Base-by-base conservation (phyloP, 2,113 vertebrate species). In the Gyps fulvus region DNA sequence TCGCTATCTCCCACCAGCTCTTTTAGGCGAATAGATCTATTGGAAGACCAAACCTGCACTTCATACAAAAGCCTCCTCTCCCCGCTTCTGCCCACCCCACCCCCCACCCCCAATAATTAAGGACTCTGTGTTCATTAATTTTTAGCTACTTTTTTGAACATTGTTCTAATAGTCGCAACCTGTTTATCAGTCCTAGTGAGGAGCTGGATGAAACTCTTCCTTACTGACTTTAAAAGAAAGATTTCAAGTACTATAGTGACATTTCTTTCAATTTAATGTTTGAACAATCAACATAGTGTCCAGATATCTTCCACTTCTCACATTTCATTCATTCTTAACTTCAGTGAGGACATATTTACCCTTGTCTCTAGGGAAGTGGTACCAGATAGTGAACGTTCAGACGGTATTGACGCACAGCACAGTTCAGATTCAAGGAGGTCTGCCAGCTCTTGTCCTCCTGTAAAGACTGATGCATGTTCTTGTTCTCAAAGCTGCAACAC, bases 1-100 rank as follows among this genome's bases (percentile, higher is more conserved):
- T 91, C 2, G 3, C 50, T 14, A 17, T 88, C 54, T 83, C 12
- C 2, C 11, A 49, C 7, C 19, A 76, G 0, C n/a, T 63, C 6
- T 94, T 96, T 80, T 49, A 81, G 91, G 22, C 7, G 36, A 69
- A 87, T 76, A 15, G 31, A 42, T 67, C 45, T 89, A 6, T 90
- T 92, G 72, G 63, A 71, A 66, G 55, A 79, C 9, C 21, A 61
- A 71, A 83, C 72, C 8, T 54, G 9, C 10, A 16, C 15, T 81
- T 89, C 45, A 14, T 79, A 55, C 7, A 34, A 89, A 89, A 19
- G 15, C 6, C 9, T 65, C 3, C 5, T 13, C 7, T 15, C 5
- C 31, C 7, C 18, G 6, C 11, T 49, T 12, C 47, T 10, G 45
- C 21, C 47, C 11, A 11, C 40, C 42, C 38, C 38, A n/a, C 9